Evolutionary conservation across 2,113 vertebrate species (phyloP), one percentile per base, ranked within the genome.

Genomic region (Tragelaphus strepsiceros): DNA sequence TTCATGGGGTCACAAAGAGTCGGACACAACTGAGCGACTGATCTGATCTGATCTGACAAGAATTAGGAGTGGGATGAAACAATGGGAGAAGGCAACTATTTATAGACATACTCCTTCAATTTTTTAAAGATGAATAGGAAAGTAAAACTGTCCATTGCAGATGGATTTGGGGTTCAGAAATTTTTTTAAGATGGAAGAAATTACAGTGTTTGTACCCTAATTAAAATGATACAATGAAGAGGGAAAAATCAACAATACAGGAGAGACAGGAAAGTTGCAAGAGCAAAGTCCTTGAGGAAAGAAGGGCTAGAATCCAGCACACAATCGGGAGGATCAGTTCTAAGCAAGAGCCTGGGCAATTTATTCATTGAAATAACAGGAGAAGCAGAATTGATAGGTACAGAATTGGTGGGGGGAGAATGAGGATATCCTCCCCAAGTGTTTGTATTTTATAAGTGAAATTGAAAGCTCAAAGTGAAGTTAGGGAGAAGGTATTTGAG

Each of bases 111-210:
- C 8, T 95, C 84, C 58, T 80, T 92, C 59, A 91, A 43, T 80
- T 92, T 56, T 93, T 93, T 62, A 21, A 87, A 93, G 59, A 59
- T 93, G 39, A 88, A 16, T 71, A 90, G 53, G 59, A 95, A 97
- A 95, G 78, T 84, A 92, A 56, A 35, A 64, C 19, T 88, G 64
- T 92, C 12, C 6, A 15, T 64, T 89, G 61, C 54, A 53, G 64
- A 49, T 62, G 49, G 64, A 51, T 84, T 89, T 92, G 26, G 62
- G 61, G 35, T 88, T 46, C 13, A 56, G n/a, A 54, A 61, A 32
- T 46, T 82, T 92, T 85, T 67, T 71, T 43, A 80, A 86, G 51
- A 30, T 92, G 24, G 12, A 83, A 64, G 77, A 88, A 88, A 84
- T 84, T 67, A 91, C 30, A 77, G 24, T 61, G 24, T 56, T 51